phyloP scores from a whole-genome alignment of 2,888 invertebrate species.

The Agrypnus murinus region DNA sequence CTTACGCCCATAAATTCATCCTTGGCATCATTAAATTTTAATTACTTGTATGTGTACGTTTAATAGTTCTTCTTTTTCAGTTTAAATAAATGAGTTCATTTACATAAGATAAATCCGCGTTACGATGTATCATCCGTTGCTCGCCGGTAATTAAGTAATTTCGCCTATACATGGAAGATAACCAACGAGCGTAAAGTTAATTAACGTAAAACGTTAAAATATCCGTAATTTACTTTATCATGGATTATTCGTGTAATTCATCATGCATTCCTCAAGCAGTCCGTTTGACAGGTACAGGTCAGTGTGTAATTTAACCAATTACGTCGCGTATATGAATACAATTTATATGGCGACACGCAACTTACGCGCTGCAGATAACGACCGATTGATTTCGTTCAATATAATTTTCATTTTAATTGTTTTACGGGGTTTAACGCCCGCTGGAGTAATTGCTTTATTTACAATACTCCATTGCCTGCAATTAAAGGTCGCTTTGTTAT shows the following conservation, averaged over 20 bases:
- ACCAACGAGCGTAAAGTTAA: slow-evolving; percentile 15
- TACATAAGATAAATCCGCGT: slow-evolving; percentile 19
- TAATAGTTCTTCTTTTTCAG: slow-evolving; percentile 10
- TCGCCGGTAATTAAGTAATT: slow-evolving; percentile 16
- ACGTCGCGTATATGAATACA: neutral
- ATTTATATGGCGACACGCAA: slow-evolving; percentile 6
- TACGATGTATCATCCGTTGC: slow-evolving; percentile 9
- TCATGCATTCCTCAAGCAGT: slow-evolving; percentile 11
- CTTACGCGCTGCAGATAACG: slow-evolving; percentile 4
- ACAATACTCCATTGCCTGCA: neutral
- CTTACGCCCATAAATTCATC: slow-evolving; percentile 1
- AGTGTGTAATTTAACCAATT: slow-evolving; percentile 15
- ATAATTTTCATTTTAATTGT: slow-evolving; percentile 2
- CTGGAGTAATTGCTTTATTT: slow-evolving; percentile 9
- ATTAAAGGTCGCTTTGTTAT: neutral
- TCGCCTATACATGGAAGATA: slow-evolving; percentile 11
- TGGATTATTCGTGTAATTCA: slow-evolving; percentile 1
- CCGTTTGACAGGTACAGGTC: slow-evolving; percentile 5
- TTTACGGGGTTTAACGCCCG: slow-evolving; percentile 19
- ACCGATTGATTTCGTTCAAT: slow-evolving; percentile 11
- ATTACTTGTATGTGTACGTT: slow-evolving; percentile 11
- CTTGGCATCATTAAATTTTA: slow-evolving; percentile 15
- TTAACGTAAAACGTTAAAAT: slow-evolving; percentile 13
- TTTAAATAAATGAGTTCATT: slow-evolving; percentile 10
- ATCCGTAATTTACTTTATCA: slow-evolving; percentile 9